Base-by-base conservation (phyloP, 2,797 vertebrate species). In the Cuniculus paca region DNA sequence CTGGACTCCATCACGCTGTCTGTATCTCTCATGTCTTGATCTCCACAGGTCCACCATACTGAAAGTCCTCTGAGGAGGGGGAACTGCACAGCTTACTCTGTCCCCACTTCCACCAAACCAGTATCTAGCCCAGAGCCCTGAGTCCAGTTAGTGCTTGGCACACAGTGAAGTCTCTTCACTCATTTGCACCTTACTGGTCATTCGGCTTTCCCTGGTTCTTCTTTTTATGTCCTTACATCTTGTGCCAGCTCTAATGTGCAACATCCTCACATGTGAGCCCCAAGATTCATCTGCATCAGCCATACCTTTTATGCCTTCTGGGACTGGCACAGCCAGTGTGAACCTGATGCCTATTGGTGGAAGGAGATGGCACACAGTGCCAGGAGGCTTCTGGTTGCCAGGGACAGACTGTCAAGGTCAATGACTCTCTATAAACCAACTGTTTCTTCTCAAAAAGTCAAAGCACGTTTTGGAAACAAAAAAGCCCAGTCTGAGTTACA, bases 391-490 rank as follows among this genome's bases (percentile, higher is more conserved):
- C 70, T 19, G 6, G 58, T 36, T 34, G 28, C 82, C 39, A 22
- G 13, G 31, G 17, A 39, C 63, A 17, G 68, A 77, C 42, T 24
- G 58, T 19, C 39, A 28, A 79, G 54, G 70, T 34, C 58, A 31
- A 58, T 2, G 4, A 70, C 74, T 93, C 54, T 78, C 82, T 90
- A 36, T 36, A 80, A 86, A 65, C 16, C 60, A 81, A 65, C 34
- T 54, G 34, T n/a, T 36, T 74, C 63, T 96, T 84, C 78, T 83
- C 68, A 48, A 60, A 85, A 88, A 92, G 78, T 50, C 17, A 39
- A 50, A 63, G 63, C 1, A 2, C 42, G 52, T 88, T 88, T 90
- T 85, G 7, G 92, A 95, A 91, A 91, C 74, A 31, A 96, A 94
- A 78, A 80, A 50, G n/a, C 63, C 58, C 34, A 3, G 36, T 61